Conservation (phyloP, 2,888 invertebrate genomes). For the Frankliniella fusca region DNA sequence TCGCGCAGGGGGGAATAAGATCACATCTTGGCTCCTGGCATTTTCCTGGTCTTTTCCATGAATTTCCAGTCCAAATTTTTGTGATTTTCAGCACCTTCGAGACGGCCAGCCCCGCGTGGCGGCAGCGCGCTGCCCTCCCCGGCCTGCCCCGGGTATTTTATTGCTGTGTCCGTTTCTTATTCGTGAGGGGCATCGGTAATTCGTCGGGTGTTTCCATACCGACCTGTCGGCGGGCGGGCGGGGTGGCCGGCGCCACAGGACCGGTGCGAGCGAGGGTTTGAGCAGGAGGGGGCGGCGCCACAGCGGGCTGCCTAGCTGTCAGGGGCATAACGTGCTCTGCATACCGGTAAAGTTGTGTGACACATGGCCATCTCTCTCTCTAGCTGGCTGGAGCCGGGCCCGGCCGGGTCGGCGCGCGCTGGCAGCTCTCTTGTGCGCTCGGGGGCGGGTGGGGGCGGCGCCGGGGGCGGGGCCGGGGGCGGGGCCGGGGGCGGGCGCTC, state of each 20-base stretch:
- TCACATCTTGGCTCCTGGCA: no score
- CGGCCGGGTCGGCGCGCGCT: neutral
- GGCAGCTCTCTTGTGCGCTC: neutral
- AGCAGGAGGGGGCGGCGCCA: neutral
- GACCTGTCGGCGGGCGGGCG: neutral
- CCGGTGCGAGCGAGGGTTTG: neutral
- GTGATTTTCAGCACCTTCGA: no score
- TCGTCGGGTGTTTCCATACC: neutral
- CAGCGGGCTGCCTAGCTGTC: constrained; percentile 16
- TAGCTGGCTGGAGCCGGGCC: neutral
- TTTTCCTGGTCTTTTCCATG: no score
- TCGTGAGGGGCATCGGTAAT: neutral
- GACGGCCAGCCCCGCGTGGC: neutral
- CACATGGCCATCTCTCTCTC: constrained; percentile 24
- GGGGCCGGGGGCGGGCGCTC: neutral
- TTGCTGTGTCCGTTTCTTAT: neutral
- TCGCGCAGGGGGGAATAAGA: no score
- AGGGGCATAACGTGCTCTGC: constrained; percentile 25
- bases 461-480: neutral
- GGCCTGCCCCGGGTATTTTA: neutral
- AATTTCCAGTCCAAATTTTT: no score
- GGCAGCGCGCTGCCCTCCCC: neutral
- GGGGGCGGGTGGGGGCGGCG: neutral
- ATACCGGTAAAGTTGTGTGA: constrained; percentile 26
- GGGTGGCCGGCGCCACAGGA: neutral